These are phyloP conservation scores for Malurus splendens DNA, from an alignment of 2,797 vertebrate genomes.

Conservation along the genomic window DNA sequence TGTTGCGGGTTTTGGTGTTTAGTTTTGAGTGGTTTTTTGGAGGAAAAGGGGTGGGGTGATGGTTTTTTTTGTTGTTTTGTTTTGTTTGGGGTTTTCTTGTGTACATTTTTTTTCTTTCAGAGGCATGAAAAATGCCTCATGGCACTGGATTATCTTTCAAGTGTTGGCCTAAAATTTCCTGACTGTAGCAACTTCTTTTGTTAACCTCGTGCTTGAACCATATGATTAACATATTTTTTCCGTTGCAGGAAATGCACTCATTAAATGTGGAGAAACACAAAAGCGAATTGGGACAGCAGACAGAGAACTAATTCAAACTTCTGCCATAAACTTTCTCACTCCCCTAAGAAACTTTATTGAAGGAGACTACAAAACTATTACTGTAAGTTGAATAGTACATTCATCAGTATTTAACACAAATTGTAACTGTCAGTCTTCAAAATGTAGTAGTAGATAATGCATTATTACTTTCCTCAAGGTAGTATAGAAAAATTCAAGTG, in stretches of 20 bases:
- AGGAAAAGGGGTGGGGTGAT: no score
- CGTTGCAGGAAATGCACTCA: conserved; percentile 84
- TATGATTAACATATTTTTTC: background rate
- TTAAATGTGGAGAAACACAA: conserved; percentile 91
- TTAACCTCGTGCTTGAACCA: background rate
- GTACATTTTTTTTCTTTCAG: background rate
- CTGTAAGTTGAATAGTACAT: conserved; percentile 78
- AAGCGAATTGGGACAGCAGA: conserved; percentile 93
- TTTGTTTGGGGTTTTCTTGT: background rate
- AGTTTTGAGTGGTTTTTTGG: background rate
- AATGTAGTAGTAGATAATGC: background rate
- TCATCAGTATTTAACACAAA: background rate
- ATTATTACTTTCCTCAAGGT: background rate
- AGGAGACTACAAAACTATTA: conserved; percentile 97
- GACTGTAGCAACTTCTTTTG: background rate
- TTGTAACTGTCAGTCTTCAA: background rate
- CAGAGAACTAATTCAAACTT: conserved; percentile 91
- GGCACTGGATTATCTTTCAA: background rate
- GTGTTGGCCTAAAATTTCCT: background rate
- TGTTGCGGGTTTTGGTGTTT: background rate
- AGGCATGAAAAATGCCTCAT: background rate
- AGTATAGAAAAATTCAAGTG: background rate
- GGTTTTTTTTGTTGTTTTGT: background rate
- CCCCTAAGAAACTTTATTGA: conserved; percentile 96
- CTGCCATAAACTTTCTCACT: conserved; percentile 96